Base-by-base conservation (phyloP, 2,113 vertebrate genomes). In the Osmerus eperlanus region DNA sequence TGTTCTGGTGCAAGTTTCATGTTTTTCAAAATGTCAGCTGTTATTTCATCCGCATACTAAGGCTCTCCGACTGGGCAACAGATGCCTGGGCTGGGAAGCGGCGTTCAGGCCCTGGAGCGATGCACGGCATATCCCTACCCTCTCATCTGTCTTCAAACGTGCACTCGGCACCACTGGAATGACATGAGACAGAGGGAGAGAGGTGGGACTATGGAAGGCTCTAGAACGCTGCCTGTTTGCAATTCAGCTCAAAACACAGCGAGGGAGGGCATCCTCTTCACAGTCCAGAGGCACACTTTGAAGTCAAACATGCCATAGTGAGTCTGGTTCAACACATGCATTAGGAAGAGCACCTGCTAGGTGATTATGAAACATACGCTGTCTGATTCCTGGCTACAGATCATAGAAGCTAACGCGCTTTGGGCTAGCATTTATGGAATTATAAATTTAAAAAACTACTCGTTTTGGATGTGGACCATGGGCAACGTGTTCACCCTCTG, bases 321-420 rank as follows among this genome's bases (percentile, higher is more conserved):
- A 47, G 80, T 54, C 78, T 68, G 86, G 69, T 67, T 81, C 79
- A 23, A 81, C 64, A 12, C 82, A 68, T 70, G 84, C 73, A 56
- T 77, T 15, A 54, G 54, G 77, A 84, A 12, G 62, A 84, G 70
- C 87, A 83, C 84, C 87, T 89, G 84, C 78, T 78, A 55, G 29
- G 72, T 78, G 76, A 78, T 75, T 19, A 76, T 14, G 62, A 36
- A 86, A 68, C 83, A 87, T 88, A 83, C 84, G 85, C 74, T 78
- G 63, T 72, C 15, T 63, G 71, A 65, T 63, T 65, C n/a, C 74
- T 70, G 55, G 74, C 78, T 80, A 77, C 80, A 78, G 75, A 78
- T 76, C 75, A 61, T 18, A 23, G 19, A 60, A 60, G 21, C 58
- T 60, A 67, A 7, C 2, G 19, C 6, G 73, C 51, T n/a, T 66